These are phyloP conservation scores for Acipenser ruthenus DNA, from an alignment of 2,797 vertebrate species.

Conservation along the genomic window DNA sequence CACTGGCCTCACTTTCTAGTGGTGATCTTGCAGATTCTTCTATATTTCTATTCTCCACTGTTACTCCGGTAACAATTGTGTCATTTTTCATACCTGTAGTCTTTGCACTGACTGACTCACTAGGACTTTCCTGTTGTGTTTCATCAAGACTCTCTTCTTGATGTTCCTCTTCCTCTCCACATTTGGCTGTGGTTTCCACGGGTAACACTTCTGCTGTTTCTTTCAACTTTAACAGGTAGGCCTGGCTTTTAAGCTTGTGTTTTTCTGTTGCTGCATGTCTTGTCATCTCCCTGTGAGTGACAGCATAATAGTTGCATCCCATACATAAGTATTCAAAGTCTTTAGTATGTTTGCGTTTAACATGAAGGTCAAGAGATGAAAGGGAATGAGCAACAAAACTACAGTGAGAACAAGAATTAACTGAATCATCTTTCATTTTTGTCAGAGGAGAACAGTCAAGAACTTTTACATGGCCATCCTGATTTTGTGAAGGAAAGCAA, in stretches of 20 bases:
- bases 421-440: constrained; percentile 41
- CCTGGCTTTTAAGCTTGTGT: constrained; percentile 81
- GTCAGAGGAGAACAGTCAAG: constrained; percentile 17
- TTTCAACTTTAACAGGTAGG: constrained; percentile 40
- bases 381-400: constrained; percentile 77
- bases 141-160: no score
- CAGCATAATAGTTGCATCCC: constrained; percentile 89
- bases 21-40: constrained; percentile 21
- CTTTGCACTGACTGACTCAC: no score
- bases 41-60: no score
- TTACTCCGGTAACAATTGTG: no score
- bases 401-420: constrained; percentile 70
- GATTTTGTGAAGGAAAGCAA: constrained; percentile 24
- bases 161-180: background rate
- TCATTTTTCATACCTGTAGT: no score
- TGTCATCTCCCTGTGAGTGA: constrained; percentile 85
- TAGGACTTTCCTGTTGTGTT: no score
- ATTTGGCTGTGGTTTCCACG: background rate
- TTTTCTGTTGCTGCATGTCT: constrained; percentile 86
- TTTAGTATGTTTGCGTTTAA: constrained; percentile 84
- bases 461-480: constrained; percentile 16
- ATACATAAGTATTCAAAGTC: constrained; percentile 91
- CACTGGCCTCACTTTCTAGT: no score
- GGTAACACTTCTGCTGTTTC: background rate
- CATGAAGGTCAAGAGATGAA: constrained; percentile 77